A percentile compares a stretch with the other conserved stretches of the same genome.
Evolutionary conservation across 2,797 vertebrate species (phyloP).

Genomic region (Manis javanica): DNA sequence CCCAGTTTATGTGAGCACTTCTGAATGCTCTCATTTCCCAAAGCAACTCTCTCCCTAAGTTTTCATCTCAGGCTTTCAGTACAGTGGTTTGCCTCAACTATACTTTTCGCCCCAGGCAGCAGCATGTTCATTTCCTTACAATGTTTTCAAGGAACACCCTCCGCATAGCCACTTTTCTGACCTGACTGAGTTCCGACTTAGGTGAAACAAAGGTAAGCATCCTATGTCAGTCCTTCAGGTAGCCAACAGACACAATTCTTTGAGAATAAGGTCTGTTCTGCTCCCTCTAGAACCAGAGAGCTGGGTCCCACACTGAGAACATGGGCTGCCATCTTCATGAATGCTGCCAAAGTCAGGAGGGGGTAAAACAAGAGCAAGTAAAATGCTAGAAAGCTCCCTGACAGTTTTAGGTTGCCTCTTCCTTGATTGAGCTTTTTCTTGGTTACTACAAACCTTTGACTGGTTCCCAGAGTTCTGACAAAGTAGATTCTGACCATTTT

Average conservation of each 20-base stretch:
- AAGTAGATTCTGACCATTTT: background rate
- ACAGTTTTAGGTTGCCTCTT: background rate
- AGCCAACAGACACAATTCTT: background rate
- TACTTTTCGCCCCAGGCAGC: background rate
- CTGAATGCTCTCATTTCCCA: slow-evolving; percentile 16
- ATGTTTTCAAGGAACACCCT: background rate
- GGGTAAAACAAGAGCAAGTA: background rate
- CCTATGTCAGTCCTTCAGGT: background rate
- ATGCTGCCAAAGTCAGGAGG: background rate
- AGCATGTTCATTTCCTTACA: background rate
- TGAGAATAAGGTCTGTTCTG: slow-evolving; percentile 13
- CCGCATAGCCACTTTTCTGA: background rate
- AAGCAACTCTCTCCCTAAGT: background rate
- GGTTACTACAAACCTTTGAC: background rate
- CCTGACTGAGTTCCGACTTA: background rate
- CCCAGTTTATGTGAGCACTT: background rate
- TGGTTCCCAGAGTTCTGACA: slow-evolving; percentile 32
- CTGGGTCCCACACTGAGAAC: background rate
- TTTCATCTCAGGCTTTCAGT: background rate
- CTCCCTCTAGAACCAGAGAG: background rate
- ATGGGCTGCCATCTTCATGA: background rate
- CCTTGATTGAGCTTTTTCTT: slow-evolving; percentile 28
- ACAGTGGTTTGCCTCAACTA: background rate
- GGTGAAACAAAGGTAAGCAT: slow-evolving; percentile 31
- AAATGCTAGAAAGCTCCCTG: background rate